Percentiles rank a stretch among this genome's conserved stretches.
These are phyloP conservation scores for Gymnodraco acuticeps DNA, from an alignment of 2,797 vertebrate species.

Conservation along the genomic window DNA sequence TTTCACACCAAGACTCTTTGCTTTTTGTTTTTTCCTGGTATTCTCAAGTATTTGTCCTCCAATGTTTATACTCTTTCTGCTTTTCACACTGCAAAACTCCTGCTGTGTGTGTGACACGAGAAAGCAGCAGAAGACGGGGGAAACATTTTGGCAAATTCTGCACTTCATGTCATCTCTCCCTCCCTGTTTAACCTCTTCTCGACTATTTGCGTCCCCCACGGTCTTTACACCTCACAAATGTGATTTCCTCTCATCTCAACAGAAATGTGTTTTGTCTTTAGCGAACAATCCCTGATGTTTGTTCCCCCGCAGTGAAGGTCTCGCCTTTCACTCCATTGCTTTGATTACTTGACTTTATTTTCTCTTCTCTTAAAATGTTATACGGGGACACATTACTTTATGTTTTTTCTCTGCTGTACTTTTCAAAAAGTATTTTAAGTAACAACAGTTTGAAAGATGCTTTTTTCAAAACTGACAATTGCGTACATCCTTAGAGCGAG, in stretches of 20 bases:
- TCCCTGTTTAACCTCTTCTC: background rate
- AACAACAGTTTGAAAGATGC: background rate
- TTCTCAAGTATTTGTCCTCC: constrained; percentile 9
- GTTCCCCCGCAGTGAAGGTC: background rate
- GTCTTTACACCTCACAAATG: constrained; percentile 24
- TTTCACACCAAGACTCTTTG: background rate
- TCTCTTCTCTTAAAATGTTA: background rate
- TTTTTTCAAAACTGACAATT: background rate
- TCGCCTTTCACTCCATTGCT: background rate
- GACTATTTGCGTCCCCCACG: constrained; percentile 6
- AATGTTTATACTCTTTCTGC: background rate
- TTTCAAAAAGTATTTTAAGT: too few relatives aligned
- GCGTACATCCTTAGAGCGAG: background rate
- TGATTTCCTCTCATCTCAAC: constrained; percentile 37
- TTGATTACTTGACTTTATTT: constrained; percentile 12
- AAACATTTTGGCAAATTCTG: constrained; percentile 7
- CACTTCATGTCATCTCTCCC: background rate
- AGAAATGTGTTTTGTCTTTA: constrained; percentile 35
- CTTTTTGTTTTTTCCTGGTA: constrained; percentile 28
- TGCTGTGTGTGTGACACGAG: background rate
- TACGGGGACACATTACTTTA: background rate
- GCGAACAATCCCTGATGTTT: constrained; percentile 4
- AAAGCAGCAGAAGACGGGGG: background rate
- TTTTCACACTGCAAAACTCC: background rate
- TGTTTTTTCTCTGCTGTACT: background rate